Percentiles rank a stretch among this genome's conserved stretches.
phyloP scores from a whole-genome alignment of 2,113 vertebrate species.

The Petrocephalus microphthalmus region DNA sequence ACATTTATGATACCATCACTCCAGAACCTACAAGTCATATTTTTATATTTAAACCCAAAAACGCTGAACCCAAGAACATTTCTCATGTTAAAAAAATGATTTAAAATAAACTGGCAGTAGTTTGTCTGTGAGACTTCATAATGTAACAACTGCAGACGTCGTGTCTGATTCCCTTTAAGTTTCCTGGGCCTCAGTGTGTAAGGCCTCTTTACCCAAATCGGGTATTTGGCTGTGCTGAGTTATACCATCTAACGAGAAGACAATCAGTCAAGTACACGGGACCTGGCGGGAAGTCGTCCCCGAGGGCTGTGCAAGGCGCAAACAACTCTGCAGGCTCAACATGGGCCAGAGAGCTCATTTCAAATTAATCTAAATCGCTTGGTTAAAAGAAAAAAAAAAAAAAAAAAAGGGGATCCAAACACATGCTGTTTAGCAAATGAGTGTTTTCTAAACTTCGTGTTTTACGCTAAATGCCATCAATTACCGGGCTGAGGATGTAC shows the following conservation, averaged over 20 bases:
- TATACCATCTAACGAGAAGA: not conserved
- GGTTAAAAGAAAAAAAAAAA: no score
- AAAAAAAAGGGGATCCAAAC: not conserved
- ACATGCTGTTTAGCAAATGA: not conserved
- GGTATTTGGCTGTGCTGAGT: not conserved
- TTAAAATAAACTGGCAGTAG: not conserved
- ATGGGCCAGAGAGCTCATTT: not conserved
- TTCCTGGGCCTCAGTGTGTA: not conserved
- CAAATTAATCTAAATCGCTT: not conserved
- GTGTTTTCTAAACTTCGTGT: conserved; percentile 34
- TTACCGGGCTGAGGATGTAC: conserved; percentile 59
- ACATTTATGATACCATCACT: not conserved
- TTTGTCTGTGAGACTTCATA: not conserved
- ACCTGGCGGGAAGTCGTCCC: not conserved
- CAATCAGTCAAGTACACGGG: not conserved
- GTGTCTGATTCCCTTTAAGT: not conserved
- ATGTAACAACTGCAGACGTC: not conserved
- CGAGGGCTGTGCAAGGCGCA: not conserved
- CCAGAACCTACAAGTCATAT: not conserved
- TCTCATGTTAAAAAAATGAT: not conserved
- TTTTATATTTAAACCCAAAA: not conserved
- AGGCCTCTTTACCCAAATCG: not conserved
- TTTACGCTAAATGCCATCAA: conserved; percentile 59
- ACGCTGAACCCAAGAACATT: not conserved
- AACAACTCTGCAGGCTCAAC: not conserved